phyloP scores from a whole-genome alignment of 2,113 vertebrate genomes.

The Cygnus atratus region DNA sequence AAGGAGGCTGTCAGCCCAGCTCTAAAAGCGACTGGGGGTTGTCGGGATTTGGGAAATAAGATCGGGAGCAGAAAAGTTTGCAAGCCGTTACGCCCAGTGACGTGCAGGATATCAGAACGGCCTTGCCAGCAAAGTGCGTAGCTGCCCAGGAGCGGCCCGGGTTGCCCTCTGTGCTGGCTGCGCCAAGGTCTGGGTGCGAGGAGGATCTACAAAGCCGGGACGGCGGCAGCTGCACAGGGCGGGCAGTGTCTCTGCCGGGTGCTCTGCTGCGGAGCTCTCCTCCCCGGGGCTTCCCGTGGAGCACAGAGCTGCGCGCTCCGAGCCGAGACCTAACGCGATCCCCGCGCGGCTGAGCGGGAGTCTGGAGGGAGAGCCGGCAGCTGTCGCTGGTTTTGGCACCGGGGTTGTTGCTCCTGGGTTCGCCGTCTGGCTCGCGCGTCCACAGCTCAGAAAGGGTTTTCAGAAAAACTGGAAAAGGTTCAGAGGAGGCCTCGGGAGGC shows the following conservation, averaged over 20 bases:
- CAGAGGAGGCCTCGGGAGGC: background rate
- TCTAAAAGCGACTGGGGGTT: background rate
- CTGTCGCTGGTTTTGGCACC: background rate
- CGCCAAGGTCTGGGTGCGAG: accelerated
- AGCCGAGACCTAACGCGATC: background rate
- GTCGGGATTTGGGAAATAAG: background rate
- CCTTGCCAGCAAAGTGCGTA: background rate
- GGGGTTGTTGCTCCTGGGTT: background rate
- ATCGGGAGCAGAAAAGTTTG: background rate
- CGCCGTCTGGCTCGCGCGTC: accelerated
- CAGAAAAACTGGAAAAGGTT: background rate
- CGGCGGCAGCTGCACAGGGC: accelerated
- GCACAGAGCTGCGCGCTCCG: background rate
- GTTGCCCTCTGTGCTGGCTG: background rate
- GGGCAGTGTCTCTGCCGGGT: background rate
- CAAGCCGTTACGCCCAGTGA: background rate
- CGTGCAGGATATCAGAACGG: accelerated
- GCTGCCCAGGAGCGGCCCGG: background rate
- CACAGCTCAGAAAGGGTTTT: background rate
- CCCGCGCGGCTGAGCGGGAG: background rate
- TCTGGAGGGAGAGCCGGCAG: background rate
- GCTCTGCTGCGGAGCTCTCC: background rate
- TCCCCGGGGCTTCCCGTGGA: background rate
- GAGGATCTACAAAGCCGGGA: background rate
- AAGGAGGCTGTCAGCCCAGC: background rate